Evolutionary conservation across 2,888 invertebrate genomes (phyloP).

Genomic region (Harpalus rubripes): DNA sequence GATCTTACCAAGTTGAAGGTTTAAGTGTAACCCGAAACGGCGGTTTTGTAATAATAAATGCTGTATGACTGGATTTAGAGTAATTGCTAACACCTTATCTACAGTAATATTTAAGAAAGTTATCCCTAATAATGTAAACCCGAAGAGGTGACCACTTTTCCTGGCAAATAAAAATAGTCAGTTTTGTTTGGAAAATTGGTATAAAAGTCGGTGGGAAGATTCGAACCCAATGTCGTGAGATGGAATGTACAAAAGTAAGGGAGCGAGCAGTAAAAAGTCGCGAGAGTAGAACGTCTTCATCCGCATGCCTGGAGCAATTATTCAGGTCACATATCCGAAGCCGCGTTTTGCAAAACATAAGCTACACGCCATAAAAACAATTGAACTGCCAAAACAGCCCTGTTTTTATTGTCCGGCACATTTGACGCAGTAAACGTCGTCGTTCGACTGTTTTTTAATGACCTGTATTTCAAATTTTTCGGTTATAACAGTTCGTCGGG

Average conservation of each 20-base stretch:
- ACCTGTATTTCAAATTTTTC: constrained; percentile 67
- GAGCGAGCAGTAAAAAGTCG: constrained; percentile 47
- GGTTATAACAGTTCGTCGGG: constrained; percentile 66
- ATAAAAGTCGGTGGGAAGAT: neutral
- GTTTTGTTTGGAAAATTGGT: too few species aligned
- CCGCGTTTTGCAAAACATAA: constrained; percentile 66
- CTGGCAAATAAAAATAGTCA: too few species aligned
- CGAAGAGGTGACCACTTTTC: too few species aligned
- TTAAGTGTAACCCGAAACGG: too few species aligned
- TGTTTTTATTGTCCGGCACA: constrained; percentile 67
- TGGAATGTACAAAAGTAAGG: neutral
- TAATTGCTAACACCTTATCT: too few species aligned
- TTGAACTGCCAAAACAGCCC: constrained; percentile 66
- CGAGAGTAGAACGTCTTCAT: constrained; percentile 58
- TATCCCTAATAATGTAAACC: too few species aligned
- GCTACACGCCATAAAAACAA: constrained; percentile 67
- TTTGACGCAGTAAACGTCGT: constrained; percentile 66
- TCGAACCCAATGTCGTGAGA: neutral
- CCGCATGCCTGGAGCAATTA: constrained; percentile 56
- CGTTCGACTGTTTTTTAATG: constrained; percentile 67
- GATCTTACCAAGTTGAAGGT: too few species aligned
- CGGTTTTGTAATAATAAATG: too few species aligned
- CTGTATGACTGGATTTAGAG: too few species aligned
- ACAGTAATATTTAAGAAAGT: too few species aligned
- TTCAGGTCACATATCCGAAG: constrained; percentile 62